These are phyloP conservation scores for Corythornis leucogaster DNA, from an alignment of 2,797 vertebrate species.

Conservation along the genomic window DNA sequence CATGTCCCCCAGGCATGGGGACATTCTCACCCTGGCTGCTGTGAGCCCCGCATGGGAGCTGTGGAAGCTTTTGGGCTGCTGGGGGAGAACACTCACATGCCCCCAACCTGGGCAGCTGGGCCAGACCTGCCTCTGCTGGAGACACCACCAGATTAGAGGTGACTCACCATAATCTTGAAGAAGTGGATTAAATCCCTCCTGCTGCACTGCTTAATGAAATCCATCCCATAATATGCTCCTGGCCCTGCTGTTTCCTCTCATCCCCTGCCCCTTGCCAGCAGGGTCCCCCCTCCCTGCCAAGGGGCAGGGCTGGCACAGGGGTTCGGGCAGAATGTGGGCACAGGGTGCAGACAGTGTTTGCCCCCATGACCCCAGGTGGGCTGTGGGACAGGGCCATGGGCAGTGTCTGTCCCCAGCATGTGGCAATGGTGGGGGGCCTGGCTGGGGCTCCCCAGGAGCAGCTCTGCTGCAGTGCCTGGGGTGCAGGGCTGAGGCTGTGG, in stretches of 20 bases:
- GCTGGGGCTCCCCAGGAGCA: not conserved
- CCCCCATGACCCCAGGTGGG: accelerated
- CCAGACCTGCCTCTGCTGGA: not conserved
- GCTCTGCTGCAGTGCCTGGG: not conserved
- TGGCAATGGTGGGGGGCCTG: not conserved
- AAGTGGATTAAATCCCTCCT: constrained; percentile 63
- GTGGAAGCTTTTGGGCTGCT: accelerated
- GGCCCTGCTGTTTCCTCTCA: constrained; percentile 41
- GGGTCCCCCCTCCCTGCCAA: not conserved
- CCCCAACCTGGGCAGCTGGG: not conserved
- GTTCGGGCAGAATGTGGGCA: not conserved
- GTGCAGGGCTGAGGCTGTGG: not conserved
- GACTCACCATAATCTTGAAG: constrained; percentile 68
- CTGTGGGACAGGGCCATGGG: accelerated
- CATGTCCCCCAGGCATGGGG: not conserved
- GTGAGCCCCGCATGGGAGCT: accelerated
- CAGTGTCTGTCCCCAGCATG: accelerated
- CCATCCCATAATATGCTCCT: constrained; percentile 59
- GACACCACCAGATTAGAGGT: constrained; percentile 49
- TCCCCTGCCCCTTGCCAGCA: not conserved
- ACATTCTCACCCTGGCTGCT: not conserved
- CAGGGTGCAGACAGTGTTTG: not conserved
- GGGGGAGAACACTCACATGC: not conserved
- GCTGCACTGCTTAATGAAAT: constrained; percentile 66
- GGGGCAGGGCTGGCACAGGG: not conserved